phyloP scores from a whole-genome alignment of 2,888 invertebrate genomes.

The Plemyria rubiginata region DNA sequence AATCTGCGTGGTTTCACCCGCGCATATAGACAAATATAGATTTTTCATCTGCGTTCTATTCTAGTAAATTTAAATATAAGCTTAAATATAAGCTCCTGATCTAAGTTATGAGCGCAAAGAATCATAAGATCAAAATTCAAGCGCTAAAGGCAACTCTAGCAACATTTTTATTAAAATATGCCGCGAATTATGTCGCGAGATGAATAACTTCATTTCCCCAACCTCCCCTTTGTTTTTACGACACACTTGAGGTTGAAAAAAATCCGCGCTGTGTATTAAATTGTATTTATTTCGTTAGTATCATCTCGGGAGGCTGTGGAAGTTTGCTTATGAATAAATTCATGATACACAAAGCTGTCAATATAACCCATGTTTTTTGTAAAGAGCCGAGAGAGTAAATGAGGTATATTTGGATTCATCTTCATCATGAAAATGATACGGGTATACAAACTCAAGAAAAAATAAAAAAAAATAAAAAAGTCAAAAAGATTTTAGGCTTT shows the following conservation, averaged over 20 bases:
- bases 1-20: no score
- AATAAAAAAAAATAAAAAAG: no score
- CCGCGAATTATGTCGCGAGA: conserved; percentile 68
- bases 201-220: conserved; percentile 68
- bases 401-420: no score
- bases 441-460: no score
- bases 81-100: conserved; percentile 3
- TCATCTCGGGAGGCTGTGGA: conserved; percentile 37
- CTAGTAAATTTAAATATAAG: no score
- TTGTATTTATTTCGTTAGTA: conserved; percentile 46
- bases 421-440: no score
- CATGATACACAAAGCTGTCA: conserved; percentile 39
- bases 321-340: conserved; percentile 41
- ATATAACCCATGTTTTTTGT: conserved; percentile 15
- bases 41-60: no score
- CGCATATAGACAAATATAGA: no score
- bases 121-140: conserved; percentile 39
- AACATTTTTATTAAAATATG: conserved; percentile 72
- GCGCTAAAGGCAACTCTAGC: conserved; percentile 24
- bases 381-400: no score
- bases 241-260: conserved; percentile 54
- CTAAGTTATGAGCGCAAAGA: conserved; percentile 7
- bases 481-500: no score
- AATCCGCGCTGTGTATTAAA: conserved; percentile 40
- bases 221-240: conserved; percentile 62